Conservation (phyloP, 2,797 vertebrate species). For the Taenioides sp. region DNA sequence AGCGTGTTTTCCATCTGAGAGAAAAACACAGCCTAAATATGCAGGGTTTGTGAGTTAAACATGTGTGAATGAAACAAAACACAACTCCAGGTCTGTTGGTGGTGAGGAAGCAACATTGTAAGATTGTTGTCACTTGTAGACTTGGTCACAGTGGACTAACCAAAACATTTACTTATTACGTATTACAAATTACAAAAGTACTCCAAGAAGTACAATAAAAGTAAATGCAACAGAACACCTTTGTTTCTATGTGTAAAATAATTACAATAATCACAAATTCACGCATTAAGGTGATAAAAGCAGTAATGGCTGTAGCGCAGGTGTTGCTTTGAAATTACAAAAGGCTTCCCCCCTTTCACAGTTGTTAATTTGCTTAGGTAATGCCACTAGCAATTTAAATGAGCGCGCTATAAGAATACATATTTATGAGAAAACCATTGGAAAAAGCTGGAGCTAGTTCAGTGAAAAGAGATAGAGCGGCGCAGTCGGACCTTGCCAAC, state of each 20-base stretch:
- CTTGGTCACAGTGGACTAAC: no score
- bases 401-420: slow-evolving; percentile 61
- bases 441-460: slow-evolving; percentile 50
- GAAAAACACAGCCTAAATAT: no score
- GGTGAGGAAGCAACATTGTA: no score
- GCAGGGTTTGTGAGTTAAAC: no score
- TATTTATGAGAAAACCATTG: slow-evolving; percentile 55
- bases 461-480: slow-evolving; percentile 35
- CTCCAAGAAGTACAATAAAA: no score
- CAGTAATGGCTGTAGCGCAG: slow-evolving; percentile 29
- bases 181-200: no score
- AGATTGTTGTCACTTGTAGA: no score
- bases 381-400: slow-evolving; percentile 32
- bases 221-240: background rate
- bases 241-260: background rate
- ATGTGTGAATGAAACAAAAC: no score
- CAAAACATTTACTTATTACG: no score
- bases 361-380: slow-evolving; percentile 57
- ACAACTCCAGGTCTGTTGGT: no score
- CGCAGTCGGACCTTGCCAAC: slow-evolving; percentile 50
- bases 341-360: slow-evolving; percentile 50
- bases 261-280: background rate
- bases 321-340: slow-evolving; percentile 52
- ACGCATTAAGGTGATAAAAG: slow-evolving; percentile 18
- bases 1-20: no score